These are phyloP conservation scores for Nesospiza acunhae DNA, from an alignment of 2,113 vertebrate genomes.

Conservation along the genomic window DNA sequence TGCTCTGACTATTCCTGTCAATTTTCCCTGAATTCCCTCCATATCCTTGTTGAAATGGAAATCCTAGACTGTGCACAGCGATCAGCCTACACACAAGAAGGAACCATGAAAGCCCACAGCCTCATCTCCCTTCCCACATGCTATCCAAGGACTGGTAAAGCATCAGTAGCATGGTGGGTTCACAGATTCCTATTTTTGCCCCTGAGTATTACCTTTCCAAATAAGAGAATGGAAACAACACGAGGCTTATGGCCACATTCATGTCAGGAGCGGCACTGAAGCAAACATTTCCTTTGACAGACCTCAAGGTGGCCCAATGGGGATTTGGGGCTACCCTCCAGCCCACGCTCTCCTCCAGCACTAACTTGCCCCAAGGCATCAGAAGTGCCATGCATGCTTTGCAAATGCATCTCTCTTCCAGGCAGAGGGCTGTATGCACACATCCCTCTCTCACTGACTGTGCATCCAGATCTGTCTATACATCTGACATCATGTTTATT, in stretches of 20 bases:
- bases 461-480: background rate
- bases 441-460: background rate
- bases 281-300: background rate
- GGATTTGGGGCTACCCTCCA: background rate
- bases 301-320: background rate
- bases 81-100: background rate
- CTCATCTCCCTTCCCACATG: background rate
- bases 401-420: background rate
- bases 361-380: background rate
- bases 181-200: background rate
- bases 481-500: conserved; percentile 35
- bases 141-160: background rate
- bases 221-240: background rate
- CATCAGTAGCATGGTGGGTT: background rate
- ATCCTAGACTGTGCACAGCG: background rate
- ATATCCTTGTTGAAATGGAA: background rate
- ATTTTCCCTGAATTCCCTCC: background rate
- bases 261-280: background rate
- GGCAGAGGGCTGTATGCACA: background rate
- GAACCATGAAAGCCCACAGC: background rate
- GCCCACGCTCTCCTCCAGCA: too few relatives aligned
- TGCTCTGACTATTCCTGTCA: background rate
- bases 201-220: background rate
- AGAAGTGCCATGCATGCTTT: background rate
- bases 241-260: background rate